Evolutionary conservation across 2,797 vertebrate species (phyloP), one percentile per base, ranked within the genome.

Genomic region (Lepus oiostolus): DNA sequence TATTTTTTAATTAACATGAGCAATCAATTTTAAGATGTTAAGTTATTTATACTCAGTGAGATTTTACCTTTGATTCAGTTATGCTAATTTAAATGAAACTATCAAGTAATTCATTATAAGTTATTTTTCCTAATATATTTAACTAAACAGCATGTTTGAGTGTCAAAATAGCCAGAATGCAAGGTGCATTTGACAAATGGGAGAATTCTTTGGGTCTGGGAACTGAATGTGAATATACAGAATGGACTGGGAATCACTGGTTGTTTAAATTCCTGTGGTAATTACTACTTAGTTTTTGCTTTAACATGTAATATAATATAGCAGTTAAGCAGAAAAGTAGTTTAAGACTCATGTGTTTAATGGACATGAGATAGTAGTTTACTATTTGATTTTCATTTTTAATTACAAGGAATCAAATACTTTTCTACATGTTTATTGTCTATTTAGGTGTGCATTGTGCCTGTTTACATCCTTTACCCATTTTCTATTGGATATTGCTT

Each of bases 311-410:
- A 47, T 86, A 21, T 92, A 94, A 38, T 93, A 12, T 3, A 72
- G 50, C 58, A 77, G 1, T 63, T 74, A 80, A 67, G 54, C 50
- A 86, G 87, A 85, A 90, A 94, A 42, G 71, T 72, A 38, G 42
- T 6, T 80, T 83, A 87, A 89, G 63, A 74, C 38, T 7, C 35
- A 3, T 60, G 2, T 92, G 24, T 94, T 93, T 96, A 38, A 79
- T 70, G 77, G n/a, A 2, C 79, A 10, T 90, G n/a, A 94, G 54
- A 81, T 89, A 62, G 58, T 70, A 84, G 32, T 30, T 90, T 13
- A 70, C 38, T 92, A 54, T 70, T 92, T 90, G 65, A 85, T 97
- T 90, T 94, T 21, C 17, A 84, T 88, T 74, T 86, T 67, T 90
- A 68, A 70, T 91, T 91, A 72, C 12, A 77, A 42, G 76, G 58